Evolutionary conservation across 2,888 invertebrate genomes (phyloP).

Genomic region (Dolomedes plantarius): DNA sequence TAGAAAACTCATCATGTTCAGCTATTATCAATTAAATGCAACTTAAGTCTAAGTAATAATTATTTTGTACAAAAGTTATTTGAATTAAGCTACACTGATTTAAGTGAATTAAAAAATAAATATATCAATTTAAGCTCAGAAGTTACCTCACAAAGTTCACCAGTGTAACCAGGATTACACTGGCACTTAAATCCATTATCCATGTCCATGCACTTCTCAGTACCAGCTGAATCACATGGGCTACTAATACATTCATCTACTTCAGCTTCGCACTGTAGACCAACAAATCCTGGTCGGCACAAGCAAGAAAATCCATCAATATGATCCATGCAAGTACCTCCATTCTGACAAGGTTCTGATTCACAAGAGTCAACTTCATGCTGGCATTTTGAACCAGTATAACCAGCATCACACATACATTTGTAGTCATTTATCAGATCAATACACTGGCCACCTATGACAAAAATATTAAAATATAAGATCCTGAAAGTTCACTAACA

Average conservation of each 20-base stretch:
- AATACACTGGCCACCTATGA: conserved; percentile 85
- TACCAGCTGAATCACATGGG: conserved; percentile 92
- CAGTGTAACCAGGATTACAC: conserved; percentile 92
- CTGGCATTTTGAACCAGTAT: conserved; percentile 88
- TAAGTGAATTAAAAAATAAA: no score
- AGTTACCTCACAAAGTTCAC: conserved; percentile 84
- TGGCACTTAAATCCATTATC: conserved; percentile 82
- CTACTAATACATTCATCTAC: conserved; percentile 94
- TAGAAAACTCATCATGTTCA: no score
- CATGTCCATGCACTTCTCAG: conserved; percentile 90
- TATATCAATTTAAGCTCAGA: no score
- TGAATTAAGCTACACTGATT: no score
- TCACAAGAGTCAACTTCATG: conserved; percentile 95
- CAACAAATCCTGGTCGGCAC: conserved; percentile 85
- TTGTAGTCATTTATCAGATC: conserved; percentile 88
- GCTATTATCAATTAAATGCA: no score
- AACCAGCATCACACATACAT: conserved; percentile 95
- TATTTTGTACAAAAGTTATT: no score
- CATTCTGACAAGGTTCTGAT: conserved; percentile 92
- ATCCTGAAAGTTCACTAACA: no score
- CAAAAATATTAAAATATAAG: not conserved
- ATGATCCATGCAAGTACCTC: conserved; percentile 90
- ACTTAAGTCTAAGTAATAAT: no score
- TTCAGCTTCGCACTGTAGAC: conserved; percentile 93
- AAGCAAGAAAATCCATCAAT: conserved; percentile 93